These are phyloP conservation scores for Psettodes erumei DNA, from an alignment of 2,113 vertebrate species.

Conservation along the genomic window DNA sequence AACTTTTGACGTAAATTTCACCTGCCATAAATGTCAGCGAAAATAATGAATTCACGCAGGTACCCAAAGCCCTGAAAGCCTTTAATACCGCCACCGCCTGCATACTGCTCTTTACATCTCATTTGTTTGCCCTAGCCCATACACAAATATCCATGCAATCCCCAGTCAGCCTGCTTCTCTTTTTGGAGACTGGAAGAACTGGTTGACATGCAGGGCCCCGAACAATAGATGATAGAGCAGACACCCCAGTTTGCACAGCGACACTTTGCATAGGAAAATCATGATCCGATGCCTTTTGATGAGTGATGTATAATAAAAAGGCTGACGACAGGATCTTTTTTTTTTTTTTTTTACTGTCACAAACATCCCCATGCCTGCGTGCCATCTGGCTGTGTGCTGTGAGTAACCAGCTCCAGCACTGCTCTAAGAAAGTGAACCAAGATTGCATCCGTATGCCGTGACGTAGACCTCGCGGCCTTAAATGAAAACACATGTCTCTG, in stretches of 20 bases:
- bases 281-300: not conserved
- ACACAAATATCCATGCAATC: slow-evolving; percentile 38
- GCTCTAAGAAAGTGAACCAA: not conserved
- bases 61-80: slow-evolving; percentile 2
- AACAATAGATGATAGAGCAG: not conserved
- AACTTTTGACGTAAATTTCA: not conserved
- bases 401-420: slow-evolving; percentile 9
- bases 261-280: slow-evolving; percentile 13
- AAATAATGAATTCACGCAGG: not conserved
- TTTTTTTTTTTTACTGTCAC: not conserved
- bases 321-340: not conserved
- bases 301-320: not conserved
- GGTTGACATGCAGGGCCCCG: not conserved
- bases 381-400: not conserved
- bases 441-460: not conserved
- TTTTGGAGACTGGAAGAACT: slow-evolving; percentile 42
- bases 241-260: not conserved
- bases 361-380: not conserved
- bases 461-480: not conserved
- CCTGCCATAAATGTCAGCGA: not conserved
- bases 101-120: slow-evolving; percentile 53
- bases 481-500: slow-evolving; percentile 9
- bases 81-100: not conserved
- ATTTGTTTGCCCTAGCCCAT: slow-evolving; percentile 52
- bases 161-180: not conserved